Base-by-base conservation (phyloP, 2,888 invertebrate genomes). In the Clistopyga incitator region DNA sequence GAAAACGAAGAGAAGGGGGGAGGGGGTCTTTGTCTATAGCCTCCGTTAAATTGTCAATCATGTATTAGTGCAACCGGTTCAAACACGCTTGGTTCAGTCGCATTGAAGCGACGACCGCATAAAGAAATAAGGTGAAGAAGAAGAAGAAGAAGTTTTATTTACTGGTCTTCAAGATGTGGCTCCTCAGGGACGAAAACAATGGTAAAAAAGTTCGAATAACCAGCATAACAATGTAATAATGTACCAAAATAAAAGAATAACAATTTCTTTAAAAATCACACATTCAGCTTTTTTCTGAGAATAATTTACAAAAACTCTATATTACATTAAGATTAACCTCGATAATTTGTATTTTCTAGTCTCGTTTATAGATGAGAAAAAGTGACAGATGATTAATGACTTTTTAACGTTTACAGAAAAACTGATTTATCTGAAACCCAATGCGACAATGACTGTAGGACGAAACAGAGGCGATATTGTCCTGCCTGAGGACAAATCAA, bases 381-480 rank as follows among this genome's bases (percentile, higher is more conserved):
- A 2, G 3, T 50, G n/a, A 6, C 6, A 20, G 6, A 8, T 8
- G 18, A 3, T 18, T 6, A 50, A 50, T 50, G 4, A 18, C 18
- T 50, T 50, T 50, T 50, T 50, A 18, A 20, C 10, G 18, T 10
- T 50, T 50, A 11, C 64, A 84, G 84, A 64, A 38, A 54, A 59
- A 13, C 11, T 70, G 20, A 71, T 54, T 2, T 81, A 81, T 25
- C 42, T 84, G 4, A 70, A 52, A 20, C 59, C 71, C 0, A 76
- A 72, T 2, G 47, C 45, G n/a, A 75, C 38, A 18, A 67, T 71
- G 34, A 78, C 38, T 0, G 54, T 84, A 13, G 84, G 84, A 29
- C 78, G 84, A n/a, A 81, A 81, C 42, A 71, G 45, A 11, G 81
- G 78, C 11, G 34, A 75, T 23, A 61, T 23, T 20, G 34, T 84